Conservation (phyloP, 2,888 invertebrate species). For the Ethmia dodecea region DNA sequence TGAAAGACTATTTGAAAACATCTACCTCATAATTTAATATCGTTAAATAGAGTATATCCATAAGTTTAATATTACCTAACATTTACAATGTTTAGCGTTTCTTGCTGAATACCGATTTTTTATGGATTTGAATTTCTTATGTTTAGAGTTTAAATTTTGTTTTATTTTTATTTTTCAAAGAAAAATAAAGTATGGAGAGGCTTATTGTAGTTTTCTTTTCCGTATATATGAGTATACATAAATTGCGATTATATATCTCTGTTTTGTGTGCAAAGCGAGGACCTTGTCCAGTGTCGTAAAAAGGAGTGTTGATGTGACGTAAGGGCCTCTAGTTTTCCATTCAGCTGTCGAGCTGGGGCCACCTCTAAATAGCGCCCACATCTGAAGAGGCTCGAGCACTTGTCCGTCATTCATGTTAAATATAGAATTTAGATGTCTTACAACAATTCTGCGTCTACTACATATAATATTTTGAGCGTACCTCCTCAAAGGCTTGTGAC, state of each 20-base stretch:
- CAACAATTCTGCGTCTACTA: too few relatives aligned
- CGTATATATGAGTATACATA: too few relatives aligned
- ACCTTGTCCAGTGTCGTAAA: slow-evolving; percentile 4
- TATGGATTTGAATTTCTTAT: slow-evolving; percentile 55
- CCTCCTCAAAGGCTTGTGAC: too few relatives aligned
- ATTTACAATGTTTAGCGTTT: slow-evolving; percentile 65
- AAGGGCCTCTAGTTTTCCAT: neutral
- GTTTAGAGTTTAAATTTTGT: slow-evolving; percentile 71
- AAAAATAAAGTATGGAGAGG: slow-evolving; percentile 59
- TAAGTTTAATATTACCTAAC: slow-evolving; percentile 67
- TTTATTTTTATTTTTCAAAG: slow-evolving; percentile 67
- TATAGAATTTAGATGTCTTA: too few relatives aligned
- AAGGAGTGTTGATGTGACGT: neutral
- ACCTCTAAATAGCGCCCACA: too few relatives aligned
- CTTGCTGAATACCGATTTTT: slow-evolving; percentile 57
- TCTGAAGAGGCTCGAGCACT: too few relatives aligned
- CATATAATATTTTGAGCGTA: too few relatives aligned
- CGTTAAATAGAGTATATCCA: slow-evolving; percentile 64
- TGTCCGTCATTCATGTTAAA: too few relatives aligned
- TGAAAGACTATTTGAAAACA: slow-evolving; percentile 72
- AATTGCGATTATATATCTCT: too few relatives aligned
- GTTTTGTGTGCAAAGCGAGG: neutral
- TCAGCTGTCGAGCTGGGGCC: too few relatives aligned
- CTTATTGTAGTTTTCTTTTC: slow-evolving; percentile 26
- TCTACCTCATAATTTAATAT: slow-evolving; percentile 75